A percentile compares a stretch with the other conserved stretches of the same genome.
phyloP scores from a whole-genome alignment of 92 coral and sea anemone species.

The Pocillopora grandis region DNA sequence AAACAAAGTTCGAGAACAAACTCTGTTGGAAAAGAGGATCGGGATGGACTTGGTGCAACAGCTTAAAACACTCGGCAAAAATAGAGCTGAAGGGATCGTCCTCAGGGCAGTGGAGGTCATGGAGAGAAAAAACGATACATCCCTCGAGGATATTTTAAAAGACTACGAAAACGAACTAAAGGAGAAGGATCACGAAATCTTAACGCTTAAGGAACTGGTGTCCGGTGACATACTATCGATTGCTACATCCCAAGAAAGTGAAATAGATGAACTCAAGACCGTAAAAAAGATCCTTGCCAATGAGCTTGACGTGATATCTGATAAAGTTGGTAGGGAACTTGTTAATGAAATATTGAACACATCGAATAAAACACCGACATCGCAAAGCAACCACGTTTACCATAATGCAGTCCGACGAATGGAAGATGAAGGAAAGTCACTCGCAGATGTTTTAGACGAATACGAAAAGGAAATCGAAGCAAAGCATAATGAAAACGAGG shows the following conservation, averaged over 20 bases:
- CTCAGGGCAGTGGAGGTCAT: constrained; percentile 35
- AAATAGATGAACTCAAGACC: constrained; percentile 33
- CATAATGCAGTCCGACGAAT: constrained; percentile 8
- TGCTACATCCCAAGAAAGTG: constrained; percentile 46
- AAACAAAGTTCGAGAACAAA: constrained; percentile 13
- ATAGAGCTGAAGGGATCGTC: not conserved
- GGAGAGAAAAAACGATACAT: constrained; percentile 35
- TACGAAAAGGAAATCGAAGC: constrained; percentile 36
- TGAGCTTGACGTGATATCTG: constrained; percentile 28
- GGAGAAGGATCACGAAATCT: constrained; percentile 16
- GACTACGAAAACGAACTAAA: constrained; percentile 43
- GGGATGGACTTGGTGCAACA: constrained; percentile 47
- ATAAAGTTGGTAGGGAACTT: constrained; percentile 48
- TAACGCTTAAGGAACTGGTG: constrained; percentile 2
- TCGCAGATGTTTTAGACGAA: constrained; percentile 28
- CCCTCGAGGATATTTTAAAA: constrained; percentile 45
- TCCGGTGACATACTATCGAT: constrained; percentile 33
- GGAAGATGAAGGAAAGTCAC: constrained; percentile 25
- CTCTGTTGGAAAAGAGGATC: constrained; percentile 37
- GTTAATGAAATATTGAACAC: constrained; percentile 37
- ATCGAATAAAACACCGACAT: not conserved
- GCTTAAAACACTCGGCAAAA: constrained; percentile 4
- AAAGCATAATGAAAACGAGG: not conserved
- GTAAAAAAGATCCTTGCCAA: constrained; percentile 14
- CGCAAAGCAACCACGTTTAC: not conserved